Percentiles rank a stretch among this genome's conserved stretches.
Conservation (phyloP, 2,888 invertebrate genomes). For the Andrena trimmerana region DNA sequence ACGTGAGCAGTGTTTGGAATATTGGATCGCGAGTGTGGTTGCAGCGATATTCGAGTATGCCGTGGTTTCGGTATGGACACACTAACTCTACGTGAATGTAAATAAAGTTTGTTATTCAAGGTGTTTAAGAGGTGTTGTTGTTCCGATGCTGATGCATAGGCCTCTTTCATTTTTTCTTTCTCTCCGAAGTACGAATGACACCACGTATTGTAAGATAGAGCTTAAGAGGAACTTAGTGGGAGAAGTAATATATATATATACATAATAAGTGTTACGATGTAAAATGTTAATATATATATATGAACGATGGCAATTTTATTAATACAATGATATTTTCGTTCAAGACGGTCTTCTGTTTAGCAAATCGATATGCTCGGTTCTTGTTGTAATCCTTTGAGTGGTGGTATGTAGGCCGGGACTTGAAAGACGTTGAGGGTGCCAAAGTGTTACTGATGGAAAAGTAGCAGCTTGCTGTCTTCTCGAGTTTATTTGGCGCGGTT, state of each 20-base stretch:
- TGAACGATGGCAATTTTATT: slow-evolving; percentile 55
- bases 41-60: slow-evolving; percentile 56
- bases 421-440: not conserved
- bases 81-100: slow-evolving; percentile 78
- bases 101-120: slow-evolving; percentile 83
- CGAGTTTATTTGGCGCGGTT: no score
- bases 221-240: slow-evolving; percentile 48
- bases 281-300: slow-evolving; percentile 52
- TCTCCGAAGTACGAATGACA: slow-evolving; percentile 35
- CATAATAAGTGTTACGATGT: slow-evolving; percentile 52
- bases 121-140: slow-evolving; percentile 56
- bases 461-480: no score
- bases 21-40: slow-evolving; percentile 14
- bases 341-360: slow-evolving; percentile 23
- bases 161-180: slow-evolving; percentile 28
- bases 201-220: slow-evolving; percentile 44
- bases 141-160: slow-evolving; percentile 47
- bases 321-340: slow-evolving; percentile 58
- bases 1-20: slow-evolving; percentile 40
- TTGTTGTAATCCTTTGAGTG: slow-evolving; percentile 20
- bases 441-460: not conserved
- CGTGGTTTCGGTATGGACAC: slow-evolving; percentile 76
- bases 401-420: no score
- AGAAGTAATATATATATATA: slow-evolving; percentile 49
- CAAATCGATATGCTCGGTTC: not conserved